Evolutionary conservation across 2,113 vertebrate species (phyloP).

Genomic region (Ciconia stormi): DNA sequence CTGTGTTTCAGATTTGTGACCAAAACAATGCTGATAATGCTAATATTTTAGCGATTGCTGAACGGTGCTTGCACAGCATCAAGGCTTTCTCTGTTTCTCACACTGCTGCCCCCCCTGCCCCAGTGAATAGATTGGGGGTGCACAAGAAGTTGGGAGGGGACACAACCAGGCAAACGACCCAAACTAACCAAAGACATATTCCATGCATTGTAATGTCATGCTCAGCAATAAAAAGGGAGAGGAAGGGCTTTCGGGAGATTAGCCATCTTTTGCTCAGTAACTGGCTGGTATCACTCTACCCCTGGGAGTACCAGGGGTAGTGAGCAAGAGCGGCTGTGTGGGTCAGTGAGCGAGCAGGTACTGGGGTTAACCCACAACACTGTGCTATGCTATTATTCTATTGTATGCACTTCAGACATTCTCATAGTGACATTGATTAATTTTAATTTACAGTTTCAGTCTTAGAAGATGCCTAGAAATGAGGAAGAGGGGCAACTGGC

Average conservation of each 20-base stretch:
- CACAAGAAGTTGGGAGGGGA: background rate
- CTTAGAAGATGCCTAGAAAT: background rate
- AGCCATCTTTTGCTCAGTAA: background rate
- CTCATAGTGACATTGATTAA: background rate
- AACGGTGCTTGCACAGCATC: background rate
- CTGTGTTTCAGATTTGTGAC: background rate
- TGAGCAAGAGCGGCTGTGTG: fast-evolving
- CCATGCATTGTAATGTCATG: fast-evolving
- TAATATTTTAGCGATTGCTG: background rate
- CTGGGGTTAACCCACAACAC: background rate
- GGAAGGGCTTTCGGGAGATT: background rate
- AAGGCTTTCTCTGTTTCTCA: background rate
- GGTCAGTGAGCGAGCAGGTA: background rate
- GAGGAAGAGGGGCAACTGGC: background rate
- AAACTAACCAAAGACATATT: background rate
- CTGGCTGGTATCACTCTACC: background rate
- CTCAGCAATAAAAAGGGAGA: background rate
- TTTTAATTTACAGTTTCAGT: background rate
- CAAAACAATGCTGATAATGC: background rate
- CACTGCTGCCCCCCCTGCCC: background rate
- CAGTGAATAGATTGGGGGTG: background rate
- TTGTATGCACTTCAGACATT: background rate
- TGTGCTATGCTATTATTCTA: too few relatives aligned
- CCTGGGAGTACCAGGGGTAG: fast-evolving
- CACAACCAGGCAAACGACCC: background rate